Evolutionary conservation across 2,888 invertebrate genomes (phyloP), one percentile per base, ranked within the genome.

Genomic region (Trachelus stipa): DNA sequence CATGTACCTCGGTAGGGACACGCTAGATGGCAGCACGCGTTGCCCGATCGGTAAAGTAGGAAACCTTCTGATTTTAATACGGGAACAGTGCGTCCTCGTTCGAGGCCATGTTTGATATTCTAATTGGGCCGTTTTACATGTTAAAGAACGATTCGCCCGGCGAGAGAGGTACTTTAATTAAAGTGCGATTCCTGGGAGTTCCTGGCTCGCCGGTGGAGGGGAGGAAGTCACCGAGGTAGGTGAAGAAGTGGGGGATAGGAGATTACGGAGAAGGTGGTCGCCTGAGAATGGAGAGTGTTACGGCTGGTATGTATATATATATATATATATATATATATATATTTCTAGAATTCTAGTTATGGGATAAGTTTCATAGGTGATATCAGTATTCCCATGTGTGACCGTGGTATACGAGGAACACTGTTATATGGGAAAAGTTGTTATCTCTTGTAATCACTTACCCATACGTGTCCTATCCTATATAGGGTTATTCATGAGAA

Each of bases 31-130:
- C 56, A 56, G 56, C 56, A 56, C 56, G 56, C 4, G 56, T 2
- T 6, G 9, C 56, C 6, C 56, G 56, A 2, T 23, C 56, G 56
- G 56, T 56, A 56, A 23, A 56, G 56, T 23, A 56, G 56, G 23
- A 56, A 56, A 23, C 23, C 23, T 9, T 2, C 2, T 23, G 23
- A 68, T 75, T 68, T 75, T 68, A 12, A 12, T 75, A 23, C 11
- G 34, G 11, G 6, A 73, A 74, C 74, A 77, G 68, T 12, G 69
- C 78, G 75, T 40, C 76, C 35, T 34, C 78, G 68, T 69, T 82
- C 78, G 82, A 80, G 84, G 87, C 84, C 84, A 85, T 86, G 87
- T 88, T 88, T 88, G 88, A 88, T 88, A 88, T 86, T 88, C 87
- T 88, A 88, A 88, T 87, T 88, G 85, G 83, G 85, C 84, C 83